Evolutionary conservation across 2,888 invertebrate species (phyloP).

Genomic region (Melipona beecheii): DNA sequence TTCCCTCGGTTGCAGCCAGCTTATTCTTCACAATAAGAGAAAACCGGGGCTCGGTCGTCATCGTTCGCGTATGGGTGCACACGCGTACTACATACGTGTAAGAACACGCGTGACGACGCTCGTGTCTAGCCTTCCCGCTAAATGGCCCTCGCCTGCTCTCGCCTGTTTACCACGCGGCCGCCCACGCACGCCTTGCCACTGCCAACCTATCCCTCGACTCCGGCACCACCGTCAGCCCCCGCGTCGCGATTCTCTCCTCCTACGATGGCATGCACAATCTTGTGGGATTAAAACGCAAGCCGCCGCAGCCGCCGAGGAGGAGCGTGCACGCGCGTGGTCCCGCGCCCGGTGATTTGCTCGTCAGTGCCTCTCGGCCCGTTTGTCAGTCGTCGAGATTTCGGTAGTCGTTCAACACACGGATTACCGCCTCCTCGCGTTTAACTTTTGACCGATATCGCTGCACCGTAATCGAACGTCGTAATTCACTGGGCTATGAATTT

Average conservation of each 20-base stretch:
- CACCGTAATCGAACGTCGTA: too few relatives aligned
- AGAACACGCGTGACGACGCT: conserved; percentile 66
- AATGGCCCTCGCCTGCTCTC: conserved; percentile 72
- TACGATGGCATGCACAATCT: conserved; percentile 76
- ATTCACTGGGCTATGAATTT: too few relatives aligned
- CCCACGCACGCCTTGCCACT: conserved; percentile 60
- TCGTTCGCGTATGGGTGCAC: conserved; percentile 50
- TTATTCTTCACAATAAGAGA: conserved; percentile 79
- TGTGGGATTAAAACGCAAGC: conserved; percentile 79
- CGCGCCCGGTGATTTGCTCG: conserved; percentile 74
- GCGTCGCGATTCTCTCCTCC: conserved; percentile 34
- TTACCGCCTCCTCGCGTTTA: conserved; percentile 56
- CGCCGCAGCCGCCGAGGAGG: conserved; percentile 28
- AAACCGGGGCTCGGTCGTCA: conserved; percentile 62
- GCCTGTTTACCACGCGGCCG: conserved; percentile 65
- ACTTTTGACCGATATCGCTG: conserved; percentile 37
- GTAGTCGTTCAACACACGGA: conserved; percentile 54
- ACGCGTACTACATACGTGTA: conserved; percentile 26
- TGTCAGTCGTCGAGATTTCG: conserved; percentile 71
- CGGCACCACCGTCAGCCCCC: conserved; percentile 17
- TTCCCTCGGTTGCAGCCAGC: conserved; percentile 67
- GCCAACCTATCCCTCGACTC: conserved; percentile 40
- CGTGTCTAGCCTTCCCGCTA: conserved; percentile 74
- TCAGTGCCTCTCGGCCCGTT: conserved; percentile 64
- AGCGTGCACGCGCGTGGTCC: conserved; percentile 63